A percentile compares a stretch with the other conserved stretches of the same genome.
phyloP scores from a whole-genome alignment of 1,140 invertebrate species.

The Tetranychus cinnabarinus region DNA sequence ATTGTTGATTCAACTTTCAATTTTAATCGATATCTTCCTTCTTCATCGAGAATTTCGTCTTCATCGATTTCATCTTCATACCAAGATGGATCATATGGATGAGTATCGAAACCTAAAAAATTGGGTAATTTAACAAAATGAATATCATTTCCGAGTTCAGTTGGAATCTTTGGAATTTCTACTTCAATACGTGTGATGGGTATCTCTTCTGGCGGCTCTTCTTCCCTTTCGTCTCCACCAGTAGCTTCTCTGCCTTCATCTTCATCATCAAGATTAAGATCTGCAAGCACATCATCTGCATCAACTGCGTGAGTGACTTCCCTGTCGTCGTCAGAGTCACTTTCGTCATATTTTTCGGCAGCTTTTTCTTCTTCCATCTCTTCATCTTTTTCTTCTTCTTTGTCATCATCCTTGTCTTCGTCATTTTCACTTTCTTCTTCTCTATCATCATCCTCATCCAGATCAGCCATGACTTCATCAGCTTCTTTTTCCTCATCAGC shows the following conservation, averaged over 20 bases:
- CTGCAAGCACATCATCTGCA: too few species aligned
- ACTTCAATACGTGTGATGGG: slow-evolving; percentile 17
- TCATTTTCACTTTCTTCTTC: too few species aligned
- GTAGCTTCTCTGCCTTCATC: too few species aligned
- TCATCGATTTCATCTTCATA: slow-evolving; percentile 99
- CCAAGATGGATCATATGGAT: slow-evolving; percentile 76
- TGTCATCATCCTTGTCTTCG: neutral
- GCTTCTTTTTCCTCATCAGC: neutral
- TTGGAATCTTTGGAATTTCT: slow-evolving; percentile 80
- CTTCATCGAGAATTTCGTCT: slow-evolving; percentile 90
- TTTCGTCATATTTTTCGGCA: neutral
- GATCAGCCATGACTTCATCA: too few species aligned
- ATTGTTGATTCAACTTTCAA: slow-evolving; percentile 64
- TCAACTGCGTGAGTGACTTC: slow-evolving; percentile 28
- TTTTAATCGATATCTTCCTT: slow-evolving; percentile 53
- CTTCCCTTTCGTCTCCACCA: too few species aligned
- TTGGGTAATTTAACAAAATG: slow-evolving; percentile 88
- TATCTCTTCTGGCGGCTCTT: too few species aligned
- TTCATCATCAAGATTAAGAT: too few species aligned
- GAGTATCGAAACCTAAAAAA: slow-evolving; percentile 39
- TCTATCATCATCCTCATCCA: too few species aligned
- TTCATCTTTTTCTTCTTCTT: neutral
- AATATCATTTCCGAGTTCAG: slow-evolving; percentile 67
- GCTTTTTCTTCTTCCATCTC: neutral
- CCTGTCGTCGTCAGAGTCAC: slow-evolving; percentile 15